phyloP scores from a whole-genome alignment of 1,140 invertebrate species.

The Paramacrobiotus metropolitanus region DNA sequence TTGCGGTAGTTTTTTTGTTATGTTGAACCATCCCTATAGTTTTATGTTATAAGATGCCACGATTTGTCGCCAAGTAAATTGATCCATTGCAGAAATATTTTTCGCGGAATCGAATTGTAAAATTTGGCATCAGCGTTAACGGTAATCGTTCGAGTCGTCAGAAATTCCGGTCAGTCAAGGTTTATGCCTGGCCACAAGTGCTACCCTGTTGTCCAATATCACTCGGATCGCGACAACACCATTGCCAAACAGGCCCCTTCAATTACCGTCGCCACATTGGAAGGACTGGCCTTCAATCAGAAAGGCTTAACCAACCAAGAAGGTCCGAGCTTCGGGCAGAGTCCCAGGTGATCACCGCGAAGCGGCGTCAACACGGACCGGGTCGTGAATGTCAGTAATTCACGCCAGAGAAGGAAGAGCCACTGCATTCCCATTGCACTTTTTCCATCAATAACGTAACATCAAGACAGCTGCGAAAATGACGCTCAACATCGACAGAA shows the following conservation, averaged over 20 bases:
- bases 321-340: neutral
- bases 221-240: too few relatives aligned
- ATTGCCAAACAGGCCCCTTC: too few relatives aligned
- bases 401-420: neutral
- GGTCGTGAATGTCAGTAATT: too few relatives aligned
- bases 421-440: neutral
- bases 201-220: neutral
- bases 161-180: neutral
- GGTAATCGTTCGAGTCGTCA: neutral
- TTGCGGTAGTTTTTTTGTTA: too few relatives aligned
- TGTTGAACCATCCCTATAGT: too few relatives aligned
- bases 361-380: neutral
- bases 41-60: too few relatives aligned
- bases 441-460: neutral
- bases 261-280: neutral
- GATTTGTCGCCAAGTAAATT: too few relatives aligned
- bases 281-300: neutral
- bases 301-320: too few relatives aligned
- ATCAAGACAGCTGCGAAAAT: neutral
- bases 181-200: neutral
- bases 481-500: slow-evolving; percentile 71
- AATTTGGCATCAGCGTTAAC: too few relatives aligned
- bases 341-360: neutral
- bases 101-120: too few relatives aligned
- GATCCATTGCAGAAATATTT: too few relatives aligned